Conservation (phyloP, 2,797 vertebrate genomes). For the Microhierax caerulescens region DNA sequence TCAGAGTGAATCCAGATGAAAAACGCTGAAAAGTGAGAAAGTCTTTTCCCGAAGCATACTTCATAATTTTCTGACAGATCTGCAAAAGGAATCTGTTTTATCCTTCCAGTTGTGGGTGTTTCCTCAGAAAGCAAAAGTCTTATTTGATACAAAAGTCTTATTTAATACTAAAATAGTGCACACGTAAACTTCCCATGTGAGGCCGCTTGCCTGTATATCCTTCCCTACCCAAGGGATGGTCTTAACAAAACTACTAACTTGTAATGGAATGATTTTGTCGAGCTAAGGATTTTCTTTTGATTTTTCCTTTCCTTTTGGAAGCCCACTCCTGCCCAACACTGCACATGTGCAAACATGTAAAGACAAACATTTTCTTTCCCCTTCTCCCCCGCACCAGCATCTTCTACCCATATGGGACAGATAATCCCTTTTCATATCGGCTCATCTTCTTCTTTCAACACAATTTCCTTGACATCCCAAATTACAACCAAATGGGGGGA, state of each 20-base stretch:
- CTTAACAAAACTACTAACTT: neutral
- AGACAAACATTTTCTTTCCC: neutral
- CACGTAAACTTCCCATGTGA: neutral
- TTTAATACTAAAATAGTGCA: neutral
- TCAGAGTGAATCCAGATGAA: neutral
- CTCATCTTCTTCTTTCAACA: conserved; percentile 42
- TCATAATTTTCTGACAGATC: neutral
- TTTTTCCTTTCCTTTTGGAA: neutral
- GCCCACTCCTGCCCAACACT: neutral
- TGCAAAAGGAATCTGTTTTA: neutral
- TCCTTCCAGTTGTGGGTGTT: neutral
- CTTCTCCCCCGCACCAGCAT: neutral
- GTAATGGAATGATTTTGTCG: neutral
- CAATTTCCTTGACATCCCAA: conserved; percentile 51
- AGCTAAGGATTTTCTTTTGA: neutral
- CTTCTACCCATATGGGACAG: conserved; percentile 54
- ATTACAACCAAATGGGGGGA: conserved; percentile 52
- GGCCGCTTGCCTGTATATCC: neutral
- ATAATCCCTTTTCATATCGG: conserved; percentile 7
- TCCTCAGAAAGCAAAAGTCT: neutral
- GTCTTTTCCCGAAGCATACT: neutral
- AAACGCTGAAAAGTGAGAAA: neutral
- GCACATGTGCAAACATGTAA: neutral
- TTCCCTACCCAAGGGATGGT: neutral
- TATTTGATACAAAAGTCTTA: no score